Base-by-base conservation (phyloP, 2,888 invertebrate species). In the Sarcophaga subvicina region DNA sequence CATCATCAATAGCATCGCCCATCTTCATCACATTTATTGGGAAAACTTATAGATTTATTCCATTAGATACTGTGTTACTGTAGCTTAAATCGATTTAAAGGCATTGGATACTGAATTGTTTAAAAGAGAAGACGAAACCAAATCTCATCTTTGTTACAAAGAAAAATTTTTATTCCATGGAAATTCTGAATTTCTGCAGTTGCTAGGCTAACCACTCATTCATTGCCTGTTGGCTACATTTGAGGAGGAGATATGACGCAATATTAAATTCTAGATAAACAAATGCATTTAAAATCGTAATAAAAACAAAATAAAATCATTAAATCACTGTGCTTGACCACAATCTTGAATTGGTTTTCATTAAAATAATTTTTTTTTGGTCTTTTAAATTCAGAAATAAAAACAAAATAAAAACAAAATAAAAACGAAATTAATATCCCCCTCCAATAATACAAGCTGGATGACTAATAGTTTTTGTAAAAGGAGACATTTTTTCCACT, bases 1-100 rank as follows among this genome's bases (percentile, higher is more conserved):
- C 83, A 80, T 62, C 80, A 64, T 22, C 71, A 20, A 10, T 20
- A 20, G 62, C n/a, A 66, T 62, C 73, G 59, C 54, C 71, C 75
- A 78, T 63, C 78, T 77, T 27, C 2, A 70, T 70, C 47, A 63
- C 69, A 75, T 80, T 82, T 84, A 84, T 79, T 76, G 76, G 49
- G 78, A 82, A 87, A 82, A 71, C 84, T 62, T 76, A 76, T 84
- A 82, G 84, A 84, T 87, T 87, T 78, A 84, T 75, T 84, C 84
- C 71, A 11, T 10, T 60, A 66, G 84, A 84, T 84, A 82, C 54
- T 54, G 4, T 17, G 12, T 12, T 17, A 14, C 54, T 17, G 3
- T 37, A 10, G 37, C 8, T 37, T 37, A 54, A 54, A 54, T 14
- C 54, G 54, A 54, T 37, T 37, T 37, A 37, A 37, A 37, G 37